Evolutionary conservation across 2,797 vertebrate species (phyloP), one percentile per base, ranked within the genome.

Genomic region (Sebastes elongatus): DNA sequence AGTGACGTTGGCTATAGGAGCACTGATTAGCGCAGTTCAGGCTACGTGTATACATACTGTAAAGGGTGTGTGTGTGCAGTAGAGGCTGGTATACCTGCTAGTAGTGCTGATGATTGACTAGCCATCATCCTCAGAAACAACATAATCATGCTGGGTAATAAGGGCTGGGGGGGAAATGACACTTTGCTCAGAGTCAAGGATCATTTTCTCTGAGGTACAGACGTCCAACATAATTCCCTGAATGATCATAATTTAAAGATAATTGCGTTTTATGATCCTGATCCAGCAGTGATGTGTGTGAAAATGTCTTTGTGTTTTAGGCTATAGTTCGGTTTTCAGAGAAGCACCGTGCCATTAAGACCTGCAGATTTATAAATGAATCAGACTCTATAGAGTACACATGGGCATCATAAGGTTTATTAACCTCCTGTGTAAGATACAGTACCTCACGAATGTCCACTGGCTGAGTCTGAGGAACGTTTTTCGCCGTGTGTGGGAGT

Each of bases 91-190:
- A 38, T 38, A 18, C 18, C 27, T 75, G 32, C 18, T 9, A 32
- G 56, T 49, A 22, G 16, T 61, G 68, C 30, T 61, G 56, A 74
- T 46, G 71, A 42, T 71, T 74, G 28, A 76, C 59, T 49, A 27
- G 66, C 61, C 38, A 14, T 20, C 73, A 77, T 87, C 68, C 70
- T 78, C 67, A 81, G 78, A 76, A 80, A 83, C 53, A 78, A 82
- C 82, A 82, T 79, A 68, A 86, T 73, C 59, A 81, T 52, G 10
- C 49, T 55, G 69, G 82, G 66, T 66, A 61, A 71, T 61, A 63
- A 60, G 46, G 63, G 67, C 32, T 30, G 30, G 4, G 16, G 11
- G 38, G 38, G 33, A 30, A 67, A 84, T 71, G 52, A 62, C 52
- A 81, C 8, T 64, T 53, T 52, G 22, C n/a, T 66, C 74, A 61